phyloP scores from a whole-genome alignment of 2,113 vertebrate genomes.

The Tamias sibiricus region DNA sequence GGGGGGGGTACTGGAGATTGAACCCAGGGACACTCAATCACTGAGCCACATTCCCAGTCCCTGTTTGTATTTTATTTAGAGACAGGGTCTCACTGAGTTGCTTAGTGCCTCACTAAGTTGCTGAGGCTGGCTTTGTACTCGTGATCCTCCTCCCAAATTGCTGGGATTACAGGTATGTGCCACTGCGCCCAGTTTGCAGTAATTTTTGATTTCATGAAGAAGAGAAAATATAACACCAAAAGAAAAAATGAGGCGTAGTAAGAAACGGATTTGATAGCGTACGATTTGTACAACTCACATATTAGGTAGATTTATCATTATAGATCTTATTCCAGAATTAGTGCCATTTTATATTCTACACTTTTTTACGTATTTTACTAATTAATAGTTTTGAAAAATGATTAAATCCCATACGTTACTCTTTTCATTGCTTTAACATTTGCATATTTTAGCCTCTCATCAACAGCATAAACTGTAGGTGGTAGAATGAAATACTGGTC shows the following conservation, averaged over 20 bases:
- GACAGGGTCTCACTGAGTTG: too few species aligned
- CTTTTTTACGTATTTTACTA: neutral
- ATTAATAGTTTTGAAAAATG: neutral
- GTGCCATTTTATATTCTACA: neutral
- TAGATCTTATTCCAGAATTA: neutral
- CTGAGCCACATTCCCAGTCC: too few species aligned
- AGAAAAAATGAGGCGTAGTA: neutral
- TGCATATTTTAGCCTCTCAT: constrained; percentile 1
- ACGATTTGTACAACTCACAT: neutral
- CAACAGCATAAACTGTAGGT: neutral
- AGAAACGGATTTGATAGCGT: neutral
- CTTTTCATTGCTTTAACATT: too few species aligned
- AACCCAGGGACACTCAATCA: too few species aligned
- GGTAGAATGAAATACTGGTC: neutral
- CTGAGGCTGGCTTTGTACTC: too few species aligned
- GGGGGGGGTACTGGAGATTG: too few species aligned
- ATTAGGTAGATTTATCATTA: neutral
- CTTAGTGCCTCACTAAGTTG: too few species aligned
- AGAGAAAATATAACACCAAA: neutral
- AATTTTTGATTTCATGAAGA: constrained; percentile 49
- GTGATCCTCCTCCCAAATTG: too few species aligned
- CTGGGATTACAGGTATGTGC: too few species aligned
- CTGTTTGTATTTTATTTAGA: too few species aligned
- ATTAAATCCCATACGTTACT: neutral
- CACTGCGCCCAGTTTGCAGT: neutral